phyloP scores from a whole-genome alignment of 2,113 vertebrate species.

The Sakesphorus luctuosus region DNA sequence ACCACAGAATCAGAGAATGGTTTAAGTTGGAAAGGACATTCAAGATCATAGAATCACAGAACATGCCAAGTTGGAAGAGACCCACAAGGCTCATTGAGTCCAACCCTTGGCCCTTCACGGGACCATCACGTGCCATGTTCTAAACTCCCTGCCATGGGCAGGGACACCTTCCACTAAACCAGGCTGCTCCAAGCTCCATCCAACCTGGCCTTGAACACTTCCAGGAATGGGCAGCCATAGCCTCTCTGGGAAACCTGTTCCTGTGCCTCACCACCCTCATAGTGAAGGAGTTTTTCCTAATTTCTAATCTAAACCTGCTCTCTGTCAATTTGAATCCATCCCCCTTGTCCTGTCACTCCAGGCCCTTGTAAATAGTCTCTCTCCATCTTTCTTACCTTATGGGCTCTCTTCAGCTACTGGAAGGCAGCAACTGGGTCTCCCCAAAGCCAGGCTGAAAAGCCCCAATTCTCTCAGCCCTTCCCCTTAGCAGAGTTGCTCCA shows the following conservation, averaged over 20 bases:
- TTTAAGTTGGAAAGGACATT: no score
- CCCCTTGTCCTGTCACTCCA: neutral
- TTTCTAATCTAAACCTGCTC: neutral
- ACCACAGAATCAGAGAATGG: neutral
- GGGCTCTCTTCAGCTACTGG: neutral
- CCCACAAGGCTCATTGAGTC: no score
- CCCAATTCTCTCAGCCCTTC: fast-evolving
- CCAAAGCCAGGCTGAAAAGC: neutral
- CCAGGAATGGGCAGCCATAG: neutral
- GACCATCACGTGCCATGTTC: neutral
- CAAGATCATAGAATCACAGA: no score
- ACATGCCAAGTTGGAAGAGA: no score
- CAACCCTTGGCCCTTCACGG: no score
- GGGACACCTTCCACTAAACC: fast-evolving
- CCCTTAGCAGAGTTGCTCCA: neutral
- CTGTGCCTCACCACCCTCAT: fast-evolving
- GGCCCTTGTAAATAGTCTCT: fast-evolving
- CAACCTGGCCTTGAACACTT: fast-evolving
- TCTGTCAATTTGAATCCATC: fast-evolving
- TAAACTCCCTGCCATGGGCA: neutral
- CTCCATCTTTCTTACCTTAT: neutral
- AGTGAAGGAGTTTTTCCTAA: fast-evolving
- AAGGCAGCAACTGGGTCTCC: fast-evolving
- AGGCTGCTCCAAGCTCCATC: neutral
- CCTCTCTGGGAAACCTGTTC: neutral